Evolutionary conservation across 2,113 vertebrate genomes (phyloP).

Genomic region (Burhinus bistriatus): DNA sequence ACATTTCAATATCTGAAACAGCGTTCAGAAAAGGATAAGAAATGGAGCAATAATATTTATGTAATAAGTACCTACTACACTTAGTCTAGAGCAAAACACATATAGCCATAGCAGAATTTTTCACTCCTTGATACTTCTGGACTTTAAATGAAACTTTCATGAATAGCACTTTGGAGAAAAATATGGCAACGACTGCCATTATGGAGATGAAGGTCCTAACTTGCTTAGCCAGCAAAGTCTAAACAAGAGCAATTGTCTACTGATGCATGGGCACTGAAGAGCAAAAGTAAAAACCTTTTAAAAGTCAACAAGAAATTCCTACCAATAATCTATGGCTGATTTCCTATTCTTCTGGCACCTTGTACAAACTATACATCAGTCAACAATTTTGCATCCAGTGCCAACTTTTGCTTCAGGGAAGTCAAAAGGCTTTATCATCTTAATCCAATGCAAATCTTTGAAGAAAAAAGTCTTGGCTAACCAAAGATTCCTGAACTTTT

Average conservation of each 20-base stretch:
- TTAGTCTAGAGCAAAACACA: neutral
- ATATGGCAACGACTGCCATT: neutral
- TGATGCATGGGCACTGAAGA: neutral
- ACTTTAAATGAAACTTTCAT: neutral
- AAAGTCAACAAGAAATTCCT: neutral
- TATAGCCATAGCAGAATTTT: neutral
- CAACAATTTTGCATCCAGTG: neutral
- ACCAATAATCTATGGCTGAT: neutral
- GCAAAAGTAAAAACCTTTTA: neutral
- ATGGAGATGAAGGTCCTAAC: neutral
- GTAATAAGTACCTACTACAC: neutral
- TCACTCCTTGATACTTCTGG: neutral
- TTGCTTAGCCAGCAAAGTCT: neutral
- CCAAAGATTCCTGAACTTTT: neutral
- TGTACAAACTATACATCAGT: neutral
- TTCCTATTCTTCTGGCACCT: neutral
- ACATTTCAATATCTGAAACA: neutral
- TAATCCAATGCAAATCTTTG: neutral
- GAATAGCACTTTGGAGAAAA: neutral
- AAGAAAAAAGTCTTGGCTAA: neutral
- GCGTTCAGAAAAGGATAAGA: neutral
- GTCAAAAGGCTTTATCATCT: neutral
- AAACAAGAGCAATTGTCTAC: neutral
- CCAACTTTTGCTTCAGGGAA: neutral
- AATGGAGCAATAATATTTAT: neutral